Evolutionary conservation across 2,797 vertebrate species (phyloP).

Genomic region (Microchirus variegatus): DNA sequence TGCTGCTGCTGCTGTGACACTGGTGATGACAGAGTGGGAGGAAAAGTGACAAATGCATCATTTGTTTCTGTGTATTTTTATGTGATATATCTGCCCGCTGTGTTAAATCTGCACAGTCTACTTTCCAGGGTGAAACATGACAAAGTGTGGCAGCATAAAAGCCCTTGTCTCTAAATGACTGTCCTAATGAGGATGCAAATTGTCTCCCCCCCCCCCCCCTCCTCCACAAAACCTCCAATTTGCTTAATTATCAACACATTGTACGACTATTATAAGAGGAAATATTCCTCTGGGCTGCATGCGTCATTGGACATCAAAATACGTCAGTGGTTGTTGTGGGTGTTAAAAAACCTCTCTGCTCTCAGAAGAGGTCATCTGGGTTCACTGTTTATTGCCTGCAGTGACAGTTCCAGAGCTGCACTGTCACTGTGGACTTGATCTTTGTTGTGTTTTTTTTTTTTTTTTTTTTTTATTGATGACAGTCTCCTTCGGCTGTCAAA

Average conservation of each 20-base stretch:
- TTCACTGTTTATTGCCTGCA: constrained; percentile 48
- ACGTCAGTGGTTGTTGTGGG: constrained; percentile 43
- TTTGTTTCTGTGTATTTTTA: no score
- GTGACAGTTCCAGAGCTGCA: constrained; percentile 15
- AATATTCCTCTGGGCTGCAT: constrained; percentile 47
- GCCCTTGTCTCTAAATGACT: constrained; percentile 29
- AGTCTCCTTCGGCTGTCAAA: constrained; percentile 38
- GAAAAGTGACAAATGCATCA: not conserved
- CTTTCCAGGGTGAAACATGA: constrained; percentile 18
- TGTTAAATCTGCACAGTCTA: not conserved
- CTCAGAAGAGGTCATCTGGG: constrained; percentile 46
- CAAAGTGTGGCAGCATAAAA: constrained; percentile 12
- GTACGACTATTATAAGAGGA: constrained; percentile 48
- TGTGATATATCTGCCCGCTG: not conserved
- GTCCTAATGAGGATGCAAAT: constrained; percentile 51
- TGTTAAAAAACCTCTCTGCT: constrained; percentile 40
- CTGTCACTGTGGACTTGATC: constrained; percentile 16
- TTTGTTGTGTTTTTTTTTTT: constrained; percentile 3
- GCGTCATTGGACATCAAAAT: constrained; percentile 46
- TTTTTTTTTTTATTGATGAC: constrained; percentile 14
- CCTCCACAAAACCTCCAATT: constrained; percentile 15
- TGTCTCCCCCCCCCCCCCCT: not conserved
- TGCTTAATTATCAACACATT: constrained; percentile 51
- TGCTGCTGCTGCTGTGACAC: not conserved
- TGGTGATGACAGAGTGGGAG: constrained; percentile 2